Base-by-base conservation (phyloP, 92 coral and sea anemone genomes). In the Parazoanthus darwini region DNA sequence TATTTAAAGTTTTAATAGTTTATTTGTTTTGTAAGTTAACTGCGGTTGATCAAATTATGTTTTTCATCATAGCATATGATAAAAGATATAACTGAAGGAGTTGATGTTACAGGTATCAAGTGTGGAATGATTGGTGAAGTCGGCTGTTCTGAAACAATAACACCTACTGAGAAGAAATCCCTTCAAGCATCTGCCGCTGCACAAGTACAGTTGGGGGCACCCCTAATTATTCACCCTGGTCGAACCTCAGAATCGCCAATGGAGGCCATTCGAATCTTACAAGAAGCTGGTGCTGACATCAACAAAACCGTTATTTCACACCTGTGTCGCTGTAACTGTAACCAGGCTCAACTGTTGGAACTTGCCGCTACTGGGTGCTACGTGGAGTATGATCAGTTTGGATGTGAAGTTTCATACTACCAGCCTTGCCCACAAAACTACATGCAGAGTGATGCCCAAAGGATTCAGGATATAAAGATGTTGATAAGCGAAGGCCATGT, bases 61-160 rank as follows among this genome's bases (percentile, higher is more conserved):
- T 56, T 84, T 77, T 50, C 82, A 77, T 48, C 29, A 44, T 72
- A 96, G 99, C 92, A 75, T 75, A 93, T 96, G 93, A 89, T 93
- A 75, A 95, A 89, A 68, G 99, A 96, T 25, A 89, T 96, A 51
- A 92, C 95, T 8, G 90, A 90, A 72, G 99, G 98, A 29, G 98
- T 92, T 83, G 94, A 89, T 82, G 89, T 75, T 14, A 92, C 97
- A 5, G 90, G 91, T 50, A 93, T 96, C 77, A 95, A 96, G 89
- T 96, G 98, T 88, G 99, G 99, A 67, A 94, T 96, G 44, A 96
- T 96, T 77, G 99, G 99, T 81, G 99, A 96, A 82, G 89, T 95
- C 56, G 99, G 99, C 25, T 95, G 98, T 81, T 96, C 99, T 0
- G 92, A 94, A 91, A 94, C 94, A 54, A 50, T 96, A 48, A 90